These are phyloP conservation scores for Engystomops pustulosus DNA, from an alignment of 2,113 vertebrate species.

Conservation along the genomic window DNA sequence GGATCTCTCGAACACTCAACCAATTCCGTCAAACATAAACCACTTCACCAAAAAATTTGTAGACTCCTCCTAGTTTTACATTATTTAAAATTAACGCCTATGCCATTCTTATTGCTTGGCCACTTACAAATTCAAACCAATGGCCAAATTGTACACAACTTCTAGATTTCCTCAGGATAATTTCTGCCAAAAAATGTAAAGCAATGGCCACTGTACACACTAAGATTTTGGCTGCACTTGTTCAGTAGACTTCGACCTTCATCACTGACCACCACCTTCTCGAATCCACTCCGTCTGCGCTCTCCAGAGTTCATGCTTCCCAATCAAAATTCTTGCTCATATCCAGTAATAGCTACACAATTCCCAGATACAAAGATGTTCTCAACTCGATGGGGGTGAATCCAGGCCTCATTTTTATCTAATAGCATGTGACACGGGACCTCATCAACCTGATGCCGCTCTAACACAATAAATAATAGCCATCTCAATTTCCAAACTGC, in stretches of 20 bases:
- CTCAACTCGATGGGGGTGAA: background rate
- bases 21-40: too few relatives aligned
- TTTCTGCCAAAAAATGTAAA: too few relatives aligned
- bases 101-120: background rate
- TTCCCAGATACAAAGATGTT: background rate
- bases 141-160: too few relatives aligned
- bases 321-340: conserved; percentile 8
- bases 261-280: background rate
- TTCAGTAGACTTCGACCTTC: too few relatives aligned
- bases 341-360: background rate
- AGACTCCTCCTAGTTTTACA: too few relatives aligned
- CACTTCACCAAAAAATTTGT: too few relatives aligned
- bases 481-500: conserved; percentile 78
- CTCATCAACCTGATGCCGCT: conserved; percentile 61
- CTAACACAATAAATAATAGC: conserved; percentile 84
- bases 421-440: conserved; percentile 13
- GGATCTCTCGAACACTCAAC: too few relatives aligned
- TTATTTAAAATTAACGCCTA: background rate
- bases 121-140: too few relatives aligned
- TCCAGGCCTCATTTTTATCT: background rate
- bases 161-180: too few relatives aligned
- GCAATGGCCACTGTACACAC: too few relatives aligned
- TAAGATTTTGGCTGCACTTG: too few relatives aligned
- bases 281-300: background rate
- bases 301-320: background rate